These are phyloP conservation scores for Ptychobarbus kaznakovi DNA, from an alignment of 2,797 vertebrate genomes.

Conservation along the genomic window DNA sequence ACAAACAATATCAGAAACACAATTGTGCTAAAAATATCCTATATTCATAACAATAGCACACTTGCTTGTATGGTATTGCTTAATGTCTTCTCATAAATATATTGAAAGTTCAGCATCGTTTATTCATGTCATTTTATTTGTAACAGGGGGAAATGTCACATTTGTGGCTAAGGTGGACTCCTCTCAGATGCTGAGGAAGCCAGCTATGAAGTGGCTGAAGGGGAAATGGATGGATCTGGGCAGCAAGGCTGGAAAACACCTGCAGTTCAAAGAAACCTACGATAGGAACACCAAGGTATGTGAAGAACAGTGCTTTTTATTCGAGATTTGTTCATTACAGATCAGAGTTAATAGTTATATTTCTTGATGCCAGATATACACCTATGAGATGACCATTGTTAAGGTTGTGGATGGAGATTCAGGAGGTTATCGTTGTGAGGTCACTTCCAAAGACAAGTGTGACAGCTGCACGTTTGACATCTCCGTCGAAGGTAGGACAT, in stretches of 20 bases:
- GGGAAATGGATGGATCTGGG: slow-evolving; percentile 92
- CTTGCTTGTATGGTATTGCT: not conserved
- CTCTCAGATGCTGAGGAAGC: slow-evolving; percentile 76
- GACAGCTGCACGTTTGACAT: slow-evolving; percentile 88
- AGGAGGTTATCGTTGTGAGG: slow-evolving; percentile 90
- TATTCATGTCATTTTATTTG: not conserved
- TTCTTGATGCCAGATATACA: slow-evolving; percentile 80
- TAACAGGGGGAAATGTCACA: slow-evolving; percentile 76
- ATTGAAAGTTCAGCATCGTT: not conserved
- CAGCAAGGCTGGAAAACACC: slow-evolving; percentile 86
- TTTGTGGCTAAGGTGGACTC: slow-evolving; percentile 83
- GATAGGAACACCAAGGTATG: slow-evolving; percentile 87
- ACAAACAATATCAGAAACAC: not conserved
- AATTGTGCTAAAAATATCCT: not conserved
- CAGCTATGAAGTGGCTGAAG: slow-evolving; percentile 88
- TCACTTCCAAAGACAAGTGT: slow-evolving; percentile 87
- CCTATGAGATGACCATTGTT: slow-evolving; percentile 84
- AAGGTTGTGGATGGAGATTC: slow-evolving; percentile 84
- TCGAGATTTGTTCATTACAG: not conserved
- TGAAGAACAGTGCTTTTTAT: slow-evolving; percentile 1
- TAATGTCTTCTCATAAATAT: not conserved
- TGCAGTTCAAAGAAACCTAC: slow-evolving; percentile 86
- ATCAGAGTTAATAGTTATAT: slow-evolving; percentile 10
- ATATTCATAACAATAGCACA: not conserved
- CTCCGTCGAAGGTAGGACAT: slow-evolving; percentile 82